Base-by-base conservation (phyloP, 64 coral and sea anemone species). In the Stichodactyla mertensii region DNA sequence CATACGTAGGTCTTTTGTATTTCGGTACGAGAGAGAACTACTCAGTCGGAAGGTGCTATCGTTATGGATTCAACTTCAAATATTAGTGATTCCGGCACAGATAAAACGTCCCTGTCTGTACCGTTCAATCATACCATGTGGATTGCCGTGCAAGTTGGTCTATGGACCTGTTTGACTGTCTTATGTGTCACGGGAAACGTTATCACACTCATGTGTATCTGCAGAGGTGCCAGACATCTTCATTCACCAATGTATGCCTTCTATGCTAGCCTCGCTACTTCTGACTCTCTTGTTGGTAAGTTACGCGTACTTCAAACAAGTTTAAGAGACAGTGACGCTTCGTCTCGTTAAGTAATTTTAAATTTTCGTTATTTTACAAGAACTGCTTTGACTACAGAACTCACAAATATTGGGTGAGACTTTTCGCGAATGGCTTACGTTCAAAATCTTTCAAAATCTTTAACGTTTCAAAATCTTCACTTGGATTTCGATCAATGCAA, bases 281-380 rank as follows among this genome's bases (percentile, higher is more conserved):
- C 83, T 26, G 83, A 85, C 52, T 85, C 55, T 51, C 27, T 85
- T 20, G 83, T 64, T 6, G 83, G 83, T 85, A 60, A 85, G 82
- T 61, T 84, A 52, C 10, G 13, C 20, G 18, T 16, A 58, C 9
- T 58, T 58, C 56, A 58, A 58, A 22, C 7, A 69, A 69, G 69
- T 74, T 74, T 74, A 74, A 31, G 27, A 14, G 36, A 45, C 36
- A 74, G 23, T 31, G 24, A 27, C 24, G 7, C 23, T 31, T 7
- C 8, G 24, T 74, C 9, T 74, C 69, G 16, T 8, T 22, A 69
- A 69, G 8, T 0, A 23, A 23, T 20, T 20, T 8, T 9, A 69
- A 5, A 20, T n/a, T 69, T 20, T 69, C n/a, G 5, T 6, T 19
- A 6, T 67, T 67, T 67, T 67, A 16, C 18, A 69, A 69, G n/a